Evolutionary conservation across 92 coral and sea anemone species (phyloP), one percentile per base, ranked within the genome.

Genomic region (Nematostella vectensis): DNA sequence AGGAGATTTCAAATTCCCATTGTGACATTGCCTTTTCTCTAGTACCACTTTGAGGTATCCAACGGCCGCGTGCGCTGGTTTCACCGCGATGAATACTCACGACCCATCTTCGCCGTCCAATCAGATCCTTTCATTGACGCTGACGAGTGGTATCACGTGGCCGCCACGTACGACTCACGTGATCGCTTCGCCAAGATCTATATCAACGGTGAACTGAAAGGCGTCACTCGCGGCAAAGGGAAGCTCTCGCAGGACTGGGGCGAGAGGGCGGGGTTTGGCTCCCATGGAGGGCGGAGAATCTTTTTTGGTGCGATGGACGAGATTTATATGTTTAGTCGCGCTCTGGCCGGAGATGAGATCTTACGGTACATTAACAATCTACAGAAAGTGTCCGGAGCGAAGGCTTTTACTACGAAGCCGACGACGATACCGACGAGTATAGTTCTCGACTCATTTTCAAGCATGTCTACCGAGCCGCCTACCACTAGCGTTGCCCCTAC

Each of bases 131-230:
- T 76, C 21, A 48, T 91, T 29, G 64, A 65, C 25, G 70, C 88
- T 2, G 82, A 75, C 49, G 24, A 53, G 22, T 91, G 98, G 98
- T 80, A 82, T 47, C 98, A 91, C 88, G 80, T 86, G 62, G 82
- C 62, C 52, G 95, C 62, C 44, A 91, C 98, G 44, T 91, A 91
- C 47, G 85, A 85, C 52, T 91, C 98, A 24, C 71, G 68, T 42
- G 79, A 77, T 30, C 74, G 72, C 61, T 47, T 68, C 38, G 98
- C 96, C 48, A 81, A 69, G 30, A 76, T 85, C 29, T 74, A 69
- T 53, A 49, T 85, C 22, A 80, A 91, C 50, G 98, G 98, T 47
- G 70, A 77, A 40, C 65, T 82, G 44, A 63, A 58, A 18, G 91
- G 81, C 0, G 68, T 72, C 13, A 85, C 82, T 0, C 82, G 49